Evolutionary conservation across 2,888 invertebrate species (phyloP).

Genomic region (Callimorpha dominula): DNA sequence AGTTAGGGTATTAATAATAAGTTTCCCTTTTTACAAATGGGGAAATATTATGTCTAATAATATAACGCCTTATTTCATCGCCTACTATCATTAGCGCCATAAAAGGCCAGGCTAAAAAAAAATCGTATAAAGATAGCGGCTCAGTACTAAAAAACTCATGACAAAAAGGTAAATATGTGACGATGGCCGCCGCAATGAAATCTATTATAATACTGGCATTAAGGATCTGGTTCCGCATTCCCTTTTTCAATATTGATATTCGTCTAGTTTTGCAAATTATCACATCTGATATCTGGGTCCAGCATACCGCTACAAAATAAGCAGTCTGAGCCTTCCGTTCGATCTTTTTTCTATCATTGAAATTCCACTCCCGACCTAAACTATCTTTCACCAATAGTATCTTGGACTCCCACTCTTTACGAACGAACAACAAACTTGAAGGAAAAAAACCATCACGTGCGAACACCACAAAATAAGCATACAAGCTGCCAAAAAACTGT

Average conservation of each 20-base stretch:
- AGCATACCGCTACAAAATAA: slow-evolving; percentile 92
- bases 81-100: slow-evolving; percentile 90
- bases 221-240: slow-evolving; percentile 90
- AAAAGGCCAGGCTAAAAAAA: slow-evolving; percentile 92
- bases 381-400: slow-evolving; percentile 89
- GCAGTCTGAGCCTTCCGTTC: slow-evolving; percentile 92
- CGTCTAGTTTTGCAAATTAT: slow-evolving; percentile 93
- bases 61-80: slow-evolving; percentile 91
- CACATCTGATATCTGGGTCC: slow-evolving; percentile 92
- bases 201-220: slow-evolving; percentile 88
- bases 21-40: slow-evolving; percentile 92
- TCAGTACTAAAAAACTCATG: slow-evolving; percentile 90
- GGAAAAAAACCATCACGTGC: slow-evolving; percentile 93
- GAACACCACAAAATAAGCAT: slow-evolving; percentile 92
- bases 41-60: slow-evolving; percentile 89
- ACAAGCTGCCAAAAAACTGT: slow-evolving; percentile 93
- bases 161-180: slow-evolving; percentile 90
- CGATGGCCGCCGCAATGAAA: slow-evolving; percentile 88
- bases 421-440: slow-evolving; percentile 88
- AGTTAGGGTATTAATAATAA: slow-evolving; percentile 87
- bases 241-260: slow-evolving; percentile 91
- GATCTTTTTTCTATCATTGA: slow-evolving; percentile 88
- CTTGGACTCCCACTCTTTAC: slow-evolving; percentile 90
- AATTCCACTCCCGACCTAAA: slow-evolving; percentile 92
- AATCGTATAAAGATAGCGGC: slow-evolving; percentile 89